Base-by-base conservation (phyloP, 2,113 vertebrate species). In the Saccopteryx bilineata region DNA sequence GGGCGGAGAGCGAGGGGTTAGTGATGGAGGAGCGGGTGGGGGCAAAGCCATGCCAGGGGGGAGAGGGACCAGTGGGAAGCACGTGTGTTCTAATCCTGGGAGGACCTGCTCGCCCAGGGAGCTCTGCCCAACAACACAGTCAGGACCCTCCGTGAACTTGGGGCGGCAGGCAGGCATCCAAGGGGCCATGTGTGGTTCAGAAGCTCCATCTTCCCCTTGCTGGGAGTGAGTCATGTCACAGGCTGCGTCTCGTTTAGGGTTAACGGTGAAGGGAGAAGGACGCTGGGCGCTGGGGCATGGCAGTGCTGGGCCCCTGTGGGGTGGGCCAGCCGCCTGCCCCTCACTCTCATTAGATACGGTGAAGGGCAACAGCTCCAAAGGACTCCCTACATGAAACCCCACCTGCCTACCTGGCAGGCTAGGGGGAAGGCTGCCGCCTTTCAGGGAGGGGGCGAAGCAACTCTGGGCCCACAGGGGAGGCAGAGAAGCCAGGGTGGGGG, bases 11-110 rank as follows among this genome's bases (percentile, higher is more conserved):
- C 28, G 48, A 52, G 33, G 75, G 14, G 66, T 96, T 94, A 97
- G 93, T 95, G 56, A 76, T 10, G 74, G 39, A 39, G 81, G 63
- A 68, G 78, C 78, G 1, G 61, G 79, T n/a, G 75, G 61, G 71
- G 89, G 97, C 84, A 19, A 91, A 95, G 97, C 97, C 83, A 91
- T 86, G 95, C 91, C 82, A 66, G 90, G 87, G 89, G n/a, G 0
- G 3, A 60, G 50, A 84, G 72, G 65, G 50, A 61, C 63, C 9
- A 11, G 21, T 1, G 21, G 33, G 50, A 84, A 31, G n/a, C 24
- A 24, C 1, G 6, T 10, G 2, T 3, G n/a, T 72, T 52, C 83
- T 33, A 72, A 61, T 7, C 78, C 50, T 79, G 24, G 39, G 78
- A 21, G 50, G 74, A 48, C 81, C 26, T 13, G 23, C 52, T 18